phyloP scores from a whole-genome alignment of 2,797 vertebrate species.

The Sphenodon punctatus region DNA sequence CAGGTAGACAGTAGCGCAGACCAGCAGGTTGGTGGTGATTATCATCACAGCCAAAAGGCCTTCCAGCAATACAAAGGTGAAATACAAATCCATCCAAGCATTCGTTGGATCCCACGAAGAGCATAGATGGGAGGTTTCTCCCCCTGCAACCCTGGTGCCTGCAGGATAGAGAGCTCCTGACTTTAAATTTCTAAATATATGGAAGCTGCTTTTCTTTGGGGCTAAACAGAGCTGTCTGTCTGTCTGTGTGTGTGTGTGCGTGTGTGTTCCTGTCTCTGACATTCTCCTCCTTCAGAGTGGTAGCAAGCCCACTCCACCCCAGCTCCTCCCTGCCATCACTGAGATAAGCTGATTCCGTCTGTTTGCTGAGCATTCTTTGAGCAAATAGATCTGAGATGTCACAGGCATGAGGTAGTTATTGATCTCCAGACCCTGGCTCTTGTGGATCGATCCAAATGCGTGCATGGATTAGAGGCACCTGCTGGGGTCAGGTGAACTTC shows the following conservation, averaged over 20 bases:
- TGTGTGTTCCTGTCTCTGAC: background rate
- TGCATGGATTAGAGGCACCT: too few relatives aligned
- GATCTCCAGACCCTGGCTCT: background rate
- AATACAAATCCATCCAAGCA: conserved; percentile 9
- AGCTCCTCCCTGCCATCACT: background rate
- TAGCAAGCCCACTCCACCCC: too few relatives aligned
- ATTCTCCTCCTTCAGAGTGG: too few relatives aligned
- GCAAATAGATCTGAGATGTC: background rate
- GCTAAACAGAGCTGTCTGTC: background rate
- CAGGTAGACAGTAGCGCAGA: conserved; percentile 35
- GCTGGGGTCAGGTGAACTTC: background rate
- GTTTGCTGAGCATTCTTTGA: background rate
- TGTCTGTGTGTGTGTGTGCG: background rate
- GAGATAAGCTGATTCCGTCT: background rate
- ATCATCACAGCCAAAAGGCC: conserved; percentile 9
- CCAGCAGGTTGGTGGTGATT: conserved; percentile 29
- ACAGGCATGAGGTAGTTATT: background rate
- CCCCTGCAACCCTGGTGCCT: background rate
- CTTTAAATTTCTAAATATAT: background rate
- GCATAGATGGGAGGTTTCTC: background rate
- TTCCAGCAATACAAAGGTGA: conserved; percentile 34
- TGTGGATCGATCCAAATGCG: background rate
- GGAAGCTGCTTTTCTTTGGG: background rate
- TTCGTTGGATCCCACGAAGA: too few relatives aligned
- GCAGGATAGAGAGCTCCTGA: too few relatives aligned